phyloP scores from a whole-genome alignment of 1,140 invertebrate genomes.

The Drosophila arawakana region DNA sequence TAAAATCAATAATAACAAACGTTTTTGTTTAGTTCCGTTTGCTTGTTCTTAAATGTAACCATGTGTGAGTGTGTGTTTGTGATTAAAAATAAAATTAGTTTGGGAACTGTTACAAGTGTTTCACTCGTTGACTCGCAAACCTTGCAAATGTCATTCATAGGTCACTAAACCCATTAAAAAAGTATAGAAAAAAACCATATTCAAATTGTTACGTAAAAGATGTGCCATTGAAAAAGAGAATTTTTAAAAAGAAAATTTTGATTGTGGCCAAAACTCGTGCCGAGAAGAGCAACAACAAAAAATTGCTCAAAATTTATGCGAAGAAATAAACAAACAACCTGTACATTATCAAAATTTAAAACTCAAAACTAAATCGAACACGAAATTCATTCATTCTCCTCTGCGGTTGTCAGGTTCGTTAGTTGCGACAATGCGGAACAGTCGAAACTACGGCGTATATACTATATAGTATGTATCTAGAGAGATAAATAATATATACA shows the following conservation, averaged over 20 bases:
- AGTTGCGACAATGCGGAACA: conserved; percentile 76
- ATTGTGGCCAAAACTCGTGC: conserved; percentile 42
- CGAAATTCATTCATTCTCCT: conserved; percentile 60
- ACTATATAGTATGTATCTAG: conserved; percentile 30
- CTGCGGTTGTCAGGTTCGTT: conserved; percentile 35
- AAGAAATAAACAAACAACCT: conserved; percentile 53
- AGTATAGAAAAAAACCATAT: conserved; percentile 1
- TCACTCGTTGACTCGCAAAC: conserved; percentile 13
- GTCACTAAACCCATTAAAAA: conserved; percentile 53
- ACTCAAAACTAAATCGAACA: background rate
- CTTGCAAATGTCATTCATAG: conserved; percentile 73
- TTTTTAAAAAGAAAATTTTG: conserved; percentile 49
- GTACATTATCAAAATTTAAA: conserved; percentile 49
- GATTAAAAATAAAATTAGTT: conserved; percentile 11
- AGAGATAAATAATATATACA: conserved; percentile 17
- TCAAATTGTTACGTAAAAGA: conserved; percentile 59
- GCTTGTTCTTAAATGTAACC: background rate
- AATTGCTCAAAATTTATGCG: conserved; percentile 26
- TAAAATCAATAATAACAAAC: conserved; percentile 53
- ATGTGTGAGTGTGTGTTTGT: conserved; percentile 16
- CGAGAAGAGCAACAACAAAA: conserved; percentile 38
- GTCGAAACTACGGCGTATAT: conserved; percentile 16
- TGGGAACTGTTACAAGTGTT: conserved; percentile 55
- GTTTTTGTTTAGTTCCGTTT: conserved; percentile 62
- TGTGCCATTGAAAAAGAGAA: conserved; percentile 50